Conservation (phyloP, 2,888 invertebrate species). For the Drosophila limbata region DNA sequence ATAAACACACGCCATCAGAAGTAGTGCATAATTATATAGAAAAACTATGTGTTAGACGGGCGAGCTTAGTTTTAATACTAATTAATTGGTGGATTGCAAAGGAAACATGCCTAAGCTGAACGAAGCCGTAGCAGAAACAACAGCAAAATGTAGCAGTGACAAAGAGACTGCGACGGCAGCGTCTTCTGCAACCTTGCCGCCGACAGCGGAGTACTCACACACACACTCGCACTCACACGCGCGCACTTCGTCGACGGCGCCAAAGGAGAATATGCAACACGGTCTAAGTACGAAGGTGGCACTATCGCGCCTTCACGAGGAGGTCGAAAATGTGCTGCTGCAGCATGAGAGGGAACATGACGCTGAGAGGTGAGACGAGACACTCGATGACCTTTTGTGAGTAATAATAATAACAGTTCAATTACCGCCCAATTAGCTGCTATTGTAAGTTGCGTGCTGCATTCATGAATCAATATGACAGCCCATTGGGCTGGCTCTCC, state of each 20-base stretch:
- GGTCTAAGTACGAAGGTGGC: slow-evolving; percentile 88
- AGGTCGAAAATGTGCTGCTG: slow-evolving; percentile 88
- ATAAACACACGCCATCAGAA: slow-evolving; percentile 38
- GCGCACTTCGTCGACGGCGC: slow-evolving; percentile 8
- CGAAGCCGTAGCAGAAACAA: slow-evolving; percentile 13
- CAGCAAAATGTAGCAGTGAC: slow-evolving; percentile 38
- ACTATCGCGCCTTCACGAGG: slow-evolving; percentile 89
- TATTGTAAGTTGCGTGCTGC: slow-evolving; percentile 82
- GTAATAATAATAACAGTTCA: slow-evolving; percentile 40
- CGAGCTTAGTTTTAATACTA: slow-evolving; percentile 16
- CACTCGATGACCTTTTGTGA: slow-evolving; percentile 35
- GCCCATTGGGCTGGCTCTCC: slow-evolving; percentile 89
- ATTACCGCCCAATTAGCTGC: slow-evolving; percentile 66
- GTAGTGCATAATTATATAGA: slow-evolving; percentile 17
- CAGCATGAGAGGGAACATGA: slow-evolving; percentile 88
- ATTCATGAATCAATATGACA: slow-evolving; percentile 86
- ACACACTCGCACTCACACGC: slow-evolving; percentile 12
- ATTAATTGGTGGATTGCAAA: slow-evolving; percentile 12
- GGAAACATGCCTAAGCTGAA: slow-evolving; percentile 34
- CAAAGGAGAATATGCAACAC: slow-evolving; percentile 37
- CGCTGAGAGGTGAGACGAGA: slow-evolving; percentile 86
- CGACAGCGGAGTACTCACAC: slow-evolving; percentile 17
- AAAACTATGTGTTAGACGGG: slow-evolving; percentile 37
- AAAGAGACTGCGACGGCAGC: slow-evolving; percentile 36
- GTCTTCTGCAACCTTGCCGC: slow-evolving; percentile 36